These are phyloP conservation scores for Aspiorhynchus laticeps DNA, from an alignment of 2,113 vertebrate genomes.

Conservation along the genomic window DNA sequence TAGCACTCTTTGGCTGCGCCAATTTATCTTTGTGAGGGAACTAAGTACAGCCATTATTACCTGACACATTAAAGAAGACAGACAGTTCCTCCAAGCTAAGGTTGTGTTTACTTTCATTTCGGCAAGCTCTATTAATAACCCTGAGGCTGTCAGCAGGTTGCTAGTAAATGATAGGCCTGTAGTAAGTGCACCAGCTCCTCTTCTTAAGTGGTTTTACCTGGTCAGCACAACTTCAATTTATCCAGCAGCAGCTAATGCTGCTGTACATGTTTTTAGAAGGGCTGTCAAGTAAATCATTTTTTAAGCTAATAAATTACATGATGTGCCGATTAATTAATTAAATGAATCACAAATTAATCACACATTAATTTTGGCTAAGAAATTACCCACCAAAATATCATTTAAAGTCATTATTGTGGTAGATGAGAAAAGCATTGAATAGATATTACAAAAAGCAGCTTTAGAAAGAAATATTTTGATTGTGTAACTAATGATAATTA, in stretches of 20 bases:
- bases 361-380: not conserved
- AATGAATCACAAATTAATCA: not conserved
- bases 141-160: conserved; percentile 18
- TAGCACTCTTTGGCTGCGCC: conserved; percentile 20
- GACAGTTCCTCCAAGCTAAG: conserved; percentile 29
- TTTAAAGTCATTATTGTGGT: too few relatives aligned
- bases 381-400: too few relatives aligned
- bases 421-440: too few relatives aligned
- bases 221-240: conserved; percentile 31
- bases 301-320: not conserved
- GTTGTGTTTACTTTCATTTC: conserved; percentile 50
- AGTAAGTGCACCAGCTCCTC: conserved; percentile 23
- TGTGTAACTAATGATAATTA: too few relatives aligned
- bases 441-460: too few relatives aligned
- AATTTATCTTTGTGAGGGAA: conserved; percentile 50
- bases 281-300: not conserved
- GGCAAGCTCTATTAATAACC: conserved; percentile 47
- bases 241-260: conserved; percentile 2
- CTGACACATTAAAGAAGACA: conserved; percentile 45
- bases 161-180: conserved; percentile 36
- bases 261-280: not conserved
- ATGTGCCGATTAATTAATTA: not conserved
- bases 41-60: conserved; percentile 50
- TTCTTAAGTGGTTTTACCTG: conserved; percentile 34
- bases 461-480: too few relatives aligned